Conservation (phyloP, 30 jellyfish, hydroid and myxozoan species). For the Aurelia sp. region DNA sequence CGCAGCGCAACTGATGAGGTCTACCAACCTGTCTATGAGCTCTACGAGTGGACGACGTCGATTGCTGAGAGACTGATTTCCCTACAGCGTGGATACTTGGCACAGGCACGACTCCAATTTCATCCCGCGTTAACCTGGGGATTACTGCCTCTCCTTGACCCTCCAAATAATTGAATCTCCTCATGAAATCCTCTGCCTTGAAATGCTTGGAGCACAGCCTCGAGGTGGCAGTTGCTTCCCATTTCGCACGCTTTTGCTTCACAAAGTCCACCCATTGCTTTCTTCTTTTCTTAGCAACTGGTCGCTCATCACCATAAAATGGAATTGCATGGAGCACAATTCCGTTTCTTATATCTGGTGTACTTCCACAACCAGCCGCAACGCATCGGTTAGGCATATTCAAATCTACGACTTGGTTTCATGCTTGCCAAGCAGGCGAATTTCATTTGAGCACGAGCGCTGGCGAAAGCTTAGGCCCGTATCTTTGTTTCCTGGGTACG, state of each 20-base stretch:
- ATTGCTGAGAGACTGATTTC: too few species aligned
- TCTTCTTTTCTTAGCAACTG: constrained; percentile 26
- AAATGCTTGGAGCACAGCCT: constrained; percentile 15
- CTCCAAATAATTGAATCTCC: constrained; percentile 10
- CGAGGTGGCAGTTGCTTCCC: constrained; percentile 20
- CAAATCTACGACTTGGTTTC: too few species aligned
- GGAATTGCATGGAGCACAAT: constrained; percentile 27
- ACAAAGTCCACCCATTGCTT: constrained; percentile 41
- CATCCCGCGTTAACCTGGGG: constrained; percentile 20
- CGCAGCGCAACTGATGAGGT: too few species aligned
- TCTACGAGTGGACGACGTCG: too few species aligned
- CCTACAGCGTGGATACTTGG: neutral
- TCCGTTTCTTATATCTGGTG: constrained; percentile 2
- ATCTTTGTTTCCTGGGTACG: too few species aligned
- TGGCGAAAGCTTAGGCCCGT: too few species aligned
- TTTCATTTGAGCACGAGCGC: too few species aligned
- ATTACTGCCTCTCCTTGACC: constrained; percentile 19
- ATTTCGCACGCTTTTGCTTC: constrained; percentile 13
- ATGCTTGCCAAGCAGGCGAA: too few species aligned
- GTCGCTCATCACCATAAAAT: constrained; percentile 40
- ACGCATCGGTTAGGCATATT: constrained; percentile 43
- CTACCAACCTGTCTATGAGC: too few species aligned
- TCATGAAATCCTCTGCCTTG: constrained; percentile 31
- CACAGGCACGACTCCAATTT: constrained; percentile 10
- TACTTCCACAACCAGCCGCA: neutral